Evolutionary conservation across 2,888 invertebrate genomes (phyloP).

Genomic region (Troilus luridus): DNA sequence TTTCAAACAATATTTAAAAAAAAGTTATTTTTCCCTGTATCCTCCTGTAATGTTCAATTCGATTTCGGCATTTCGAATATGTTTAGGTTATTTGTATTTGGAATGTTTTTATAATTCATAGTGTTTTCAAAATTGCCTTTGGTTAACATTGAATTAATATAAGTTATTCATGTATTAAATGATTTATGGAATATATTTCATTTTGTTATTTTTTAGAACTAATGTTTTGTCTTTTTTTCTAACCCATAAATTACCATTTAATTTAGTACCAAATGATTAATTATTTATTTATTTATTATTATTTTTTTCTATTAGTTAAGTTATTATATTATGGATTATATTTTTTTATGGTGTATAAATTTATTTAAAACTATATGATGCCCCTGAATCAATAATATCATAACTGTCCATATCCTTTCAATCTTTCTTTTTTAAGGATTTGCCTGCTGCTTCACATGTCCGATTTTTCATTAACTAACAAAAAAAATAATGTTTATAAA

Average conservation of each 20-base stretch:
- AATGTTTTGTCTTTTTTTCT: not conserved
- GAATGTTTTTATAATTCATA: not conserved
- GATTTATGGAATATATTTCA: not conserved
- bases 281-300: not conserved
- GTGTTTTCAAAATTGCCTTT: not conserved
- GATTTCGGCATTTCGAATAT: not conserved
- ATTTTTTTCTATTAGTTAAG: not conserved
- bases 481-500: too few species aligned
- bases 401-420: too few species aligned
- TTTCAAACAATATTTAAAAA: not conserved
- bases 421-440: not conserved
- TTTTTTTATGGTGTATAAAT: not conserved
- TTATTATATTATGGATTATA: not conserved
- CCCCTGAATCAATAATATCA: too few species aligned
- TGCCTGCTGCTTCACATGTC: not conserved
- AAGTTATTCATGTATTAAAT: not conserved
- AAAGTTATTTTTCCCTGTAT: not conserved
- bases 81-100: not conserved
- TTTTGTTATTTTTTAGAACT: not conserved
- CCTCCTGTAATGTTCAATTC: not conserved
- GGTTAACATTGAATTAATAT: not conserved
- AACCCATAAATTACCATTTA: not conserved
- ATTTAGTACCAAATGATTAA: not conserved
- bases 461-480: not conserved
- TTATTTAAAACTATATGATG: not conserved